Percentiles rank a stretch among this genome's conserved stretches.
Conservation (phyloP, 1,140 invertebrate genomes). For the Lepidurus arcticus region DNA sequence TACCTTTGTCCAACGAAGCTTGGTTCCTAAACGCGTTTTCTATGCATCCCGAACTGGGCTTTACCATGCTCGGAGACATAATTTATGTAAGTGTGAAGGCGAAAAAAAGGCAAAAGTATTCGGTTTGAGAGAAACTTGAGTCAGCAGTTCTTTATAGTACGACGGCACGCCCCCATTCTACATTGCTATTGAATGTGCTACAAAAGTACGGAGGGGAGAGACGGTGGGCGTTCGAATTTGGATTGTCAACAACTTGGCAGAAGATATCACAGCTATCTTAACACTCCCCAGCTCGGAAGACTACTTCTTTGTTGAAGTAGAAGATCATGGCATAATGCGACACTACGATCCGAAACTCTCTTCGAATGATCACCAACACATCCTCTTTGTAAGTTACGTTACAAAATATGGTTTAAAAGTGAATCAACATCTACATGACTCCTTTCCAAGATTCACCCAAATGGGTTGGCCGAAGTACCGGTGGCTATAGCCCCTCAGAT, state of each 20-base stretch:
- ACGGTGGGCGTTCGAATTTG: slow-evolving; percentile 51
- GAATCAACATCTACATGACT: not conserved
- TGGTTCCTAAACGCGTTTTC: slow-evolving; percentile 49
- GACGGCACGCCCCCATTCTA: slow-evolving; percentile 51
- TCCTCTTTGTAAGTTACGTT: slow-evolving; percentile 46
- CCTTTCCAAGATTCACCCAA: slow-evolving; percentile 25
- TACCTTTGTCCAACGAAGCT: slow-evolving; percentile 45
- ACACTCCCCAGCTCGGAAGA: slow-evolving; percentile 45
- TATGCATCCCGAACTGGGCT: slow-evolving; percentile 46
- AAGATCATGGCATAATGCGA: slow-evolving; percentile 49
- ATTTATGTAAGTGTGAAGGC: not conserved
- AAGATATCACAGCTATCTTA: slow-evolving; percentile 42
- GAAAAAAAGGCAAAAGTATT: too few relatives aligned
- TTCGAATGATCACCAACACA: slow-evolving; percentile 47
- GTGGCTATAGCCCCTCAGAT: slow-evolving; percentile 44
- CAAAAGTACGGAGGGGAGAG: slow-evolving; percentile 51
- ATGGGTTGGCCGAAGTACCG: slow-evolving; percentile 42
- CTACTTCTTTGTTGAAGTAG: slow-evolving; percentile 54
- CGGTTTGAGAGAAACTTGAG: too few relatives aligned
- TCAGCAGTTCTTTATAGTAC: too few relatives aligned
- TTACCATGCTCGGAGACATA: slow-evolving; percentile 42
- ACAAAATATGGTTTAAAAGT: not conserved
- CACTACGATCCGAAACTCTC: slow-evolving; percentile 48
- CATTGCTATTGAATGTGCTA: slow-evolving; percentile 52
- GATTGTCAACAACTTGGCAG: slow-evolving; percentile 52